Evolutionary conservation across 2,888 invertebrate genomes (phyloP).

Genomic region (Lasius platythorax): DNA sequence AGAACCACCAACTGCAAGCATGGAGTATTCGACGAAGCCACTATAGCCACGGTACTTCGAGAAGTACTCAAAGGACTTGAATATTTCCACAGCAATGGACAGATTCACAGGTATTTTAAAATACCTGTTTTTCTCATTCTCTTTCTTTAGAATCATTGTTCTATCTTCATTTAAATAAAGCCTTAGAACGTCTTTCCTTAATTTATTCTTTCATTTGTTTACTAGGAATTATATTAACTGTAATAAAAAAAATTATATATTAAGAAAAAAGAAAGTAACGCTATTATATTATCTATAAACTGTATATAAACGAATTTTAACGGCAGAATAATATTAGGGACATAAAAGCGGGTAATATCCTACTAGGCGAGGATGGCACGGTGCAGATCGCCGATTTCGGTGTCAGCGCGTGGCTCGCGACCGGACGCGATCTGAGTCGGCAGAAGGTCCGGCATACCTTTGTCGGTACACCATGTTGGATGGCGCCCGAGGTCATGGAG

Average conservation of each 20-base stretch:
- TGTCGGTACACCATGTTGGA: conserved; percentile 99
- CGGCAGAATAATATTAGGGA: conserved; percentile 89
- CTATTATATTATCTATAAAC: conserved; percentile 39
- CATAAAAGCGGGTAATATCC: conserved; percentile 99
- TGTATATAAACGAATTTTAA: conserved; percentile 71
- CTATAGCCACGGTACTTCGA: conserved; percentile 98
- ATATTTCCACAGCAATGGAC: conserved; percentile 99
- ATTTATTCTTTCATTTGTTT: not conserved
- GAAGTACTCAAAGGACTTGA: conserved; percentile 98
- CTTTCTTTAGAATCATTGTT: not conserved
- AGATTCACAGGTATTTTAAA: conserved; percentile 95
- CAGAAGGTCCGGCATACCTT: conserved; percentile 99
- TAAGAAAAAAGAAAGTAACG: not conserved
- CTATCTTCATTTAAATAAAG: not conserved
- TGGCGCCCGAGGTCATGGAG: conserved; percentile 99
- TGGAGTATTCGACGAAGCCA: conserved; percentile 98
- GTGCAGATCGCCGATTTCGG: conserved; percentile 99
- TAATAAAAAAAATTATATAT: not conserved
- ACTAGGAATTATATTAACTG: not conserved
- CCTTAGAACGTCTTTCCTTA: not conserved
- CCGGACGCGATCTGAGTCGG: conserved; percentile 96
- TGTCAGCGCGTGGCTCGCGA: conserved; percentile 98
- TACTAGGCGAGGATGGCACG: conserved; percentile 98
- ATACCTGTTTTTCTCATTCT: not conserved
- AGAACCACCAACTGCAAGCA: conserved; percentile 96